Evolutionary conservation across 2,113 vertebrate genomes (phyloP).

Genomic region (Beaufortia kweichowensis): DNA sequence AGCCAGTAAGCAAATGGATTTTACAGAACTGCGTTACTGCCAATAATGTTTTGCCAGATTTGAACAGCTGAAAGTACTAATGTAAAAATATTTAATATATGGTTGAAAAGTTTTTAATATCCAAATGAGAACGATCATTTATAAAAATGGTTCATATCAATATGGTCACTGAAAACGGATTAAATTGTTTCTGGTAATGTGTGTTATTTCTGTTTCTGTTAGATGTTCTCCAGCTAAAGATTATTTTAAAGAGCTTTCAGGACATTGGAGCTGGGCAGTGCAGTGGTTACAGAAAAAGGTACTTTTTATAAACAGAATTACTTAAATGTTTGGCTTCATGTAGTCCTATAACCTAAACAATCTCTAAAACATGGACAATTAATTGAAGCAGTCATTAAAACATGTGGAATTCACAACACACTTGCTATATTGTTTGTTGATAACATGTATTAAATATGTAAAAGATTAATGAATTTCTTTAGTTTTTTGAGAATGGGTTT

Average conservation of each 20-base stretch:
- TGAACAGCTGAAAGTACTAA: too few species aligned
- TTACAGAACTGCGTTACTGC: too few species aligned
- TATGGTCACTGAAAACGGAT: background rate
- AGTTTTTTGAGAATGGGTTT: too few species aligned
- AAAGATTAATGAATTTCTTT: too few species aligned
- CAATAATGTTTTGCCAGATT: too few species aligned
- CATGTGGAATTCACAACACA: too few species aligned
- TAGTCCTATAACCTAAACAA: background rate
- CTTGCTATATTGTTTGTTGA: too few species aligned
- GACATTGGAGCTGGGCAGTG: slow-evolving; percentile 98
- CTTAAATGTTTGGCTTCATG: slow-evolving; percentile 1
- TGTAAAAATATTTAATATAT: background rate
- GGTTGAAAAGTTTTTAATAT: background rate
- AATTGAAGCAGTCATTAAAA: too few species aligned
- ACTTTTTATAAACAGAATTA: too few species aligned
- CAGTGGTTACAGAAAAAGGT: slow-evolving; percentile 99
- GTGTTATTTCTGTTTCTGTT: slow-evolving; percentile 29
- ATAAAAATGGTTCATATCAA: too few species aligned
- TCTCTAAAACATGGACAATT: background rate
- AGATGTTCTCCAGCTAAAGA: slow-evolving; percentile 96
- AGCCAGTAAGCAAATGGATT: too few species aligned
- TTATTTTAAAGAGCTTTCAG: slow-evolving; percentile 97
- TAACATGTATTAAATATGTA: too few species aligned
- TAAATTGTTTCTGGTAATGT: background rate
- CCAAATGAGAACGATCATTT: background rate